Evolutionary conservation across 2,113 vertebrate species (phyloP), one percentile per base, ranked within the genome.

Genomic region (Pygoscelis antarcticus): DNA sequence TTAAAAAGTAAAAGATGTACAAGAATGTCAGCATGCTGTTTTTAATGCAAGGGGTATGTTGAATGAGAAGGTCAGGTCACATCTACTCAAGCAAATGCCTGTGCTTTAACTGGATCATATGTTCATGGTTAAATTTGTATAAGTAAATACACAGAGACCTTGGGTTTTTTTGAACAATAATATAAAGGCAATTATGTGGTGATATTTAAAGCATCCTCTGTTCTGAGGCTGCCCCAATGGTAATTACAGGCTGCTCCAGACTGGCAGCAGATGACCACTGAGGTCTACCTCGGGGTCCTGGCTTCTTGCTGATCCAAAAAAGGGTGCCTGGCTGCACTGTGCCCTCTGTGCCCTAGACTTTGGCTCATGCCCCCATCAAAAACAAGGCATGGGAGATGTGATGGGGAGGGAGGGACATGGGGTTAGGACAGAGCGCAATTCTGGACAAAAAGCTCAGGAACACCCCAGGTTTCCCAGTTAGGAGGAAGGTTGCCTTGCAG

Each of bases 1-100:
- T 60, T 64, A 52, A 91, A 89, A 88, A 89, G 32, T 25, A 60
- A 36, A 81, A 91, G 54, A 85, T 54, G 46, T n/a, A 82, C 36
- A 75, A 89, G 21, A 8, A 52, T 84, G 52, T 57, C 64, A 80
- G 38, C 34, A 34, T 83, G 27, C 30, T 87, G 25, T 36, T 93
- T 91, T 76, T 76, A 46, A 49, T 51, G 34, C 27, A 69, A 72
- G 27, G 57, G 10, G 3, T 72, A 83, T 2, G 0, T 68, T 71
- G 60, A 79, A 72, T 26, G 44, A 65, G 81, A 64, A 89, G 74
- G n/a, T 75, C 4, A 3, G 34, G 49, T 80, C 40, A 36, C 46
- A 62, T 89, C 58, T 91, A 52, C 13, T 78, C 60, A 69, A 89
- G 54, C 26, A 80, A 94, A 47, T 52, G 40, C 23, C 12, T 57